phyloP scores from a whole-genome alignment of 2,888 invertebrate species.

The Sabatieria punctata region DNA sequence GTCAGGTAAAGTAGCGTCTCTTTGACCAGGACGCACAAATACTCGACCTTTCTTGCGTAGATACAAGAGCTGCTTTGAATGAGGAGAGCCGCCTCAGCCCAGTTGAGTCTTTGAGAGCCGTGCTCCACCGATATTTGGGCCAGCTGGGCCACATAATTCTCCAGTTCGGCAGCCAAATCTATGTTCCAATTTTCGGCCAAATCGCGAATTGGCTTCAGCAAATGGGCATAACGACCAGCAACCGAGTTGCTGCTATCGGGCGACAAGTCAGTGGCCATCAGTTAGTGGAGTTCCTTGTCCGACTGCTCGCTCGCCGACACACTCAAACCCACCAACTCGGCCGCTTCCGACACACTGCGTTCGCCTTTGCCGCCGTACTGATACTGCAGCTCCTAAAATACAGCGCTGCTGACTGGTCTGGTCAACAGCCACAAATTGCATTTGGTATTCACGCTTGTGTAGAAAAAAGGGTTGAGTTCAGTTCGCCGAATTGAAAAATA shows the following conservation, averaged over 20 bases:
- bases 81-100: slow-evolving; percentile 57
- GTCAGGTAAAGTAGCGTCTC: slow-evolving; percentile 33
- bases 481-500: no score
- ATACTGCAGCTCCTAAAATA: neutral
- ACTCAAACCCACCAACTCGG: neutral
- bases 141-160: slow-evolving; percentile 33
- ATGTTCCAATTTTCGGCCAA: slow-evolving; percentile 38
- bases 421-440: no score
- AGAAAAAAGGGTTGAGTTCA: no score
- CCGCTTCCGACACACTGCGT: neutral
- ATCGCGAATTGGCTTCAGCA: slow-evolving; percentile 37
- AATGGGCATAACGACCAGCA: slow-evolving; percentile 25
- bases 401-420: no score
- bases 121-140: slow-evolving; percentile 1
- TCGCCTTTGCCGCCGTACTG: slow-evolving; percentile 5
- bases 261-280: no score
- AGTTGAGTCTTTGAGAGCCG: slow-evolving; percentile 52
- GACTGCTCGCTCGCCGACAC: no score
- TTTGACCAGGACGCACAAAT: slow-evolving; percentile 34
- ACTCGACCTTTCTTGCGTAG: slow-evolving; percentile 55
- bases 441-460: no score
- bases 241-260: neutral
- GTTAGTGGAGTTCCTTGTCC: no score
- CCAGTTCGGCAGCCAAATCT: slow-evolving; percentile 34
- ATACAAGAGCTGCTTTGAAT: slow-evolving; percentile 53